Conservation (phyloP, 2,797 vertebrate genomes). For the Acanthurus lineatus region DNA sequence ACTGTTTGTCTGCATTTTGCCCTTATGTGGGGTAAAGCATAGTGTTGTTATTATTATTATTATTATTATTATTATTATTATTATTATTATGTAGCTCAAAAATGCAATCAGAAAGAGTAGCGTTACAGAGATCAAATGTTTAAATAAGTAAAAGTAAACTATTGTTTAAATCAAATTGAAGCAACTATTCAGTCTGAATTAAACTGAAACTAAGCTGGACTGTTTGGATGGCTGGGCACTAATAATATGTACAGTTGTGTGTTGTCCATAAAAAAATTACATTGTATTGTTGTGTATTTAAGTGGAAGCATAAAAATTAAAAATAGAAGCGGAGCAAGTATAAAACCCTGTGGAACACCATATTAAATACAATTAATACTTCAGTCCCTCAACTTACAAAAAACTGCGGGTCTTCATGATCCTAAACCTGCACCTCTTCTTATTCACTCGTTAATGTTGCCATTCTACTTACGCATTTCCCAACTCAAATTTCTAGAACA, state of each 20-base stretch:
- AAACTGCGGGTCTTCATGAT: not conserved
- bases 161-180: not conserved
- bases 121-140: not conserved
- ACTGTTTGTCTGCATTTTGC: conserved; percentile 6
- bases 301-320: not conserved
- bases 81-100: not conserved
- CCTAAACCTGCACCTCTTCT: not conserved
- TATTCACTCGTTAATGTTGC: not conserved
- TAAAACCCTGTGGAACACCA: conserved; percentile 7
- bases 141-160: not conserved
- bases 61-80: no score
- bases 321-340: not conserved
- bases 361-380: not conserved
- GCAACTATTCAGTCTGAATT: not conserved
- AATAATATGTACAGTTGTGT: not conserved
- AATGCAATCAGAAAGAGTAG: not conserved
- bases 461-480: not conserved
- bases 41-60: no score
- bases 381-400: not conserved
- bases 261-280: not conserved
- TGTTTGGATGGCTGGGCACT: not conserved
- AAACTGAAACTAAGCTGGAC: not conserved
- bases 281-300: not conserved
- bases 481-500: not conserved
- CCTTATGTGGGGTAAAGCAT: no score